Evolutionary conservation across 2,888 invertebrate species (phyloP).

Genomic region (Lampropteryx suffumata): DNA sequence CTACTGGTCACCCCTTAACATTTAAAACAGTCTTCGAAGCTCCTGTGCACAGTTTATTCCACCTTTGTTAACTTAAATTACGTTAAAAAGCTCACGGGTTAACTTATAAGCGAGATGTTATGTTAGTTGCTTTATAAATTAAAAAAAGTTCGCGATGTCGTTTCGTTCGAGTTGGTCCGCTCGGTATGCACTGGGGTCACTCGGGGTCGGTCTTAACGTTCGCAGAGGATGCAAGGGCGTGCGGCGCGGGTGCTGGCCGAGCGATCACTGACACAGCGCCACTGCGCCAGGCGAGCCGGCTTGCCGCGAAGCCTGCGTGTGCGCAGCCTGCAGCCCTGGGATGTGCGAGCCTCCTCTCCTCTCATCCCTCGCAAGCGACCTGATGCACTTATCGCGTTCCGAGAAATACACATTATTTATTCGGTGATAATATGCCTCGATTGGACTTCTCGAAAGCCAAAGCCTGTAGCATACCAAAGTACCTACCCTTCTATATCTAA

Average conservation of each 20-base stretch:
- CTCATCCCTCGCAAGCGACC: conserved; percentile 43
- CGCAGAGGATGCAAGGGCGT: conserved; percentile 47
- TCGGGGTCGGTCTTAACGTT: conserved; percentile 63
- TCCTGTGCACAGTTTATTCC: conserved; percentile 60
- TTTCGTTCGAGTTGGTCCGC: conserved; percentile 70
- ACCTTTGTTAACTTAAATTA: conserved; percentile 54
- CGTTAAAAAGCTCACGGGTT: conserved; percentile 62
- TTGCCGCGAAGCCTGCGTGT: conserved; percentile 28
- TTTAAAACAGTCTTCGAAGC: conserved; percentile 38
- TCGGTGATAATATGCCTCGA: conserved; percentile 8
- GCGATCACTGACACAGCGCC: conserved; percentile 58
- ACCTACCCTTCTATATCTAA: too few relatives aligned
- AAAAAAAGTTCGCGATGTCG: conserved; percentile 57
- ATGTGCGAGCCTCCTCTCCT: conserved; percentile 15
- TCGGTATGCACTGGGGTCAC: conserved; percentile 73
- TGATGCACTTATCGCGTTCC: conserved; percentile 51
- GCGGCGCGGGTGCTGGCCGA: conserved; percentile 63
- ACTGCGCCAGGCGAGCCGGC: conserved; percentile 1
- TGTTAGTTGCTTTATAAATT: conserved; percentile 46
- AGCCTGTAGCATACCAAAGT: too few relatives aligned
- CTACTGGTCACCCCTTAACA: conserved; percentile 49
- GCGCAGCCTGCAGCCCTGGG: conserved; percentile 24
- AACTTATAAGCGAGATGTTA: conserved; percentile 51
- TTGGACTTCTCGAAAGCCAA: neutral
- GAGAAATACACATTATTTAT: conserved; percentile 55